These are phyloP conservation scores for Gulo gulo DNA, from an alignment of 2,113 vertebrate genomes.

Conservation along the genomic window DNA sequence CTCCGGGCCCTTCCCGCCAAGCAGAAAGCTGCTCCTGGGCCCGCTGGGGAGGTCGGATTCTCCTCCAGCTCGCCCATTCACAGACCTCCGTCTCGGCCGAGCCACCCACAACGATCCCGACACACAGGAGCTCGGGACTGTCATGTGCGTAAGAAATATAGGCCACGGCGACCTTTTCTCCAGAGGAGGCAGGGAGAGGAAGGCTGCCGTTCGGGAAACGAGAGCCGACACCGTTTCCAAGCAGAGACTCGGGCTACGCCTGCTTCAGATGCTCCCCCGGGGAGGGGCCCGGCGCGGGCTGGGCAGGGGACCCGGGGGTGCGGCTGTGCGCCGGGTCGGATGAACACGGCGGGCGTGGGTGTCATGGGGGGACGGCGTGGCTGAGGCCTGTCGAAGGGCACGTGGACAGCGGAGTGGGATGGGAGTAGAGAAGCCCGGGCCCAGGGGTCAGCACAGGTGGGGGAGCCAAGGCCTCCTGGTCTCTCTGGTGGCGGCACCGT, in stretches of 20 bases:
- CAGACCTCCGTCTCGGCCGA: not conserved
- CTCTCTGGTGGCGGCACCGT: accelerated
- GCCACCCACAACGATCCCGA: not conserved
- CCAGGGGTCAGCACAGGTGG: accelerated
- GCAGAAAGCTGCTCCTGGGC: not conserved
- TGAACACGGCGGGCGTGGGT: accelerated
- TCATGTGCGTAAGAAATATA: not conserved
- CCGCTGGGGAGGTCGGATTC: accelerated
- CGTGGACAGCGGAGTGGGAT: not conserved
- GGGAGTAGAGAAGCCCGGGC: not conserved
- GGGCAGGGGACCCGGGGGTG: not conserved
- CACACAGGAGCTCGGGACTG: not conserved
- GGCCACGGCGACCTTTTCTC: not conserved
- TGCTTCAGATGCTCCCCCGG: not conserved
- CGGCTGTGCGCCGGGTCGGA: accelerated
- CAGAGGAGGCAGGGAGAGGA: not conserved
- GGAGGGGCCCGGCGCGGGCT: not conserved
- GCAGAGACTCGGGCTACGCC: not conserved
- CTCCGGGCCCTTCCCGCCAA: not conserved
- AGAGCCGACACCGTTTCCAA: not conserved
- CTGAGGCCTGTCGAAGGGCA: not conserved
- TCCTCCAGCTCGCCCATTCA: not conserved
- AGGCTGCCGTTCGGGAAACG: not conserved
- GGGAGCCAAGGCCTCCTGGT: accelerated
- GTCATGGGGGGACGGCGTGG: not conserved